These are phyloP conservation scores for Dendrocincla tyrannina DNA, from an alignment of 2,797 vertebrate genomes.

Conservation along the genomic window DNA sequence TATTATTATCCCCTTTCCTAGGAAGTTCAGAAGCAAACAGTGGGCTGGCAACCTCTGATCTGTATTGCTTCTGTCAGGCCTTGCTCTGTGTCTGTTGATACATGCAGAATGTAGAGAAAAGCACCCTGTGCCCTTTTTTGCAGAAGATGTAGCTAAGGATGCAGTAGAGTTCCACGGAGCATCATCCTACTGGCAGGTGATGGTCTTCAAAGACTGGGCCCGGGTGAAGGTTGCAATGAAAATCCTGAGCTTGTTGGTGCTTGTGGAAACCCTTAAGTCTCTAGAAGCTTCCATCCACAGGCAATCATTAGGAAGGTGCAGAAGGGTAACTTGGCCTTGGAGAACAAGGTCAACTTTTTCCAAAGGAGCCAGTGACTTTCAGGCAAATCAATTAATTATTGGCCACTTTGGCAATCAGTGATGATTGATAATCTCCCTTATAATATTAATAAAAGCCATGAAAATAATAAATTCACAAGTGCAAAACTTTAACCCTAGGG, in stretches of 20 bases:
- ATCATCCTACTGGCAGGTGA: neutral
- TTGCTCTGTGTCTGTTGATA: neutral
- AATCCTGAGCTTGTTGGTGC: neutral
- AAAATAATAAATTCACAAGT: conserved; percentile 52
- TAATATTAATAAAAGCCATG: conserved; percentile 45
- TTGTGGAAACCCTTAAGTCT: neutral
- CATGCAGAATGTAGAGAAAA: neutral
- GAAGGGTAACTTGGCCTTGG: conserved; percentile 8
- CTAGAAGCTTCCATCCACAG: neutral
- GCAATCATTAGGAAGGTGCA: neutral
- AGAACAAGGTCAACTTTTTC: neutral
- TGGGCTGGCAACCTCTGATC: neutral
- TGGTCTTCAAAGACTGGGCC: neutral
- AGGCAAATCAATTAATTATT: conserved; percentile 11
- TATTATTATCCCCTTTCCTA: neutral
- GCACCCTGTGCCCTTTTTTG: neutral
- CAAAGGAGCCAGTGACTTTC: conserved; percentile 34
- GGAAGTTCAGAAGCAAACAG: neutral
- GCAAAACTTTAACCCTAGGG: conserved; percentile 35
- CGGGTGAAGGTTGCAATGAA: neutral
- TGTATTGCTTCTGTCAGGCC: neutral
- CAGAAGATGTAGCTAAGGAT: neutral
- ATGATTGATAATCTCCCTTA: conserved; percentile 20
- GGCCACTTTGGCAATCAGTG: conserved; percentile 21
- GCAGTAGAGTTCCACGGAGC: neutral